Evolutionary conservation across 2,797 vertebrate genomes (phyloP).

Genomic region (Dallia pectoralis): DNA sequence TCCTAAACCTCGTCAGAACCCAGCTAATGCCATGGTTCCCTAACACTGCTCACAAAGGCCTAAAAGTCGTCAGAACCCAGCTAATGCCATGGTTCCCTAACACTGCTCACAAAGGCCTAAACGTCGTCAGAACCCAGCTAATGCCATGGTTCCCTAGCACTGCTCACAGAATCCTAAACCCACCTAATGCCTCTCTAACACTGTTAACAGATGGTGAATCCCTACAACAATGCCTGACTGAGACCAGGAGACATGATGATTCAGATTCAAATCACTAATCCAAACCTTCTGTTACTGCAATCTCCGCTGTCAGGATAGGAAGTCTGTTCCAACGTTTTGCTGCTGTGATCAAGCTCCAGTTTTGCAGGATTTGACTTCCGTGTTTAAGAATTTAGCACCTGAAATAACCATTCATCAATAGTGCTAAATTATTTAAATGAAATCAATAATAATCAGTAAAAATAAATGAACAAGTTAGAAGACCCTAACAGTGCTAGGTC

Average conservation of each 20-base stretch:
- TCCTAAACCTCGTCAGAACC: no score
- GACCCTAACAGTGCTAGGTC: background rate
- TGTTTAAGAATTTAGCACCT: background rate
- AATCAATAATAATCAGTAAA: background rate
- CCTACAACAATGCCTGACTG: background rate
- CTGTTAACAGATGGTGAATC: background rate
- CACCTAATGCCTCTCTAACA: background rate
- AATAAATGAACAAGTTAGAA: constrained; percentile 1
- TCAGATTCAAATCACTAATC: background rate
- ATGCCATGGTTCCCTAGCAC: no score
- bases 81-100: no score
- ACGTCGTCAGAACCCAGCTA: no score
- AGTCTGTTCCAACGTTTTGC: background rate
- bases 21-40: no score
- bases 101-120: no score
- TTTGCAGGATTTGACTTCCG: no score
- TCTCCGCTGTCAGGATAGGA: background rate
- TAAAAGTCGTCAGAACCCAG: no score
- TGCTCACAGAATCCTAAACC: no score
- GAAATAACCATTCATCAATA: background rate
- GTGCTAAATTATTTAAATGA: background rate
- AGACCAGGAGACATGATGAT: background rate
- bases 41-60: no score
- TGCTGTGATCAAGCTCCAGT: background rate
- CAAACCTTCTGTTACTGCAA: background rate